Evolutionary conservation across 2,113 vertebrate genomes (phyloP), one percentile per base, ranked within the genome.

Genomic region (Myotis yumanensis): DNA sequence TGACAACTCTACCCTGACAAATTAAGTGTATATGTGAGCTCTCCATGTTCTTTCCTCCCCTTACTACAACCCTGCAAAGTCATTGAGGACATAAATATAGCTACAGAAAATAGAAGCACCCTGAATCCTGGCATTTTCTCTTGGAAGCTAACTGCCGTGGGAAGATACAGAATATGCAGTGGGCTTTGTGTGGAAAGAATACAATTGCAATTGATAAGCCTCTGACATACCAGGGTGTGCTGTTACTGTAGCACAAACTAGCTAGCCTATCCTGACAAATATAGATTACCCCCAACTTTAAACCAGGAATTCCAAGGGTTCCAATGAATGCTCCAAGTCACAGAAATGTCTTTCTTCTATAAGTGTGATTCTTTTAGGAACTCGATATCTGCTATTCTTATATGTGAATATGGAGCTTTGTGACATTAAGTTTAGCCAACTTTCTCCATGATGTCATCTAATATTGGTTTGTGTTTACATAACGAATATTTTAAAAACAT

Each of bases 1-100:
- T 64, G 91, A 72, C n/a, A 35, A 51, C 8, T 32, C 30, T 46
- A 77, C 8, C 51, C 57, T 71, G 23, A 22, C 57, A 30, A 15
- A 30, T 0, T 46, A 15, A 43, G 23, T 48, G 0, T 1, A 43
- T 43, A 4, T n/a, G 4, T 22, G 37, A 81, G 16, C 11, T 40
- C 30, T 79, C 51, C 3, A 2, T 5, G 15, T 0, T 69, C 23
- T 40, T 11, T 69, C 37, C 14, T 73, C 23, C 32, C 14, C 18
- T 20, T 20, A 15, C 0, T 0, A 25, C 18, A 37, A 30, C n/a
- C 11, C 9, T 43, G 11, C 6, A 80, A 37, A 79, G 10, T 59
- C n/a, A 32, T 1, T 0, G 43, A 10, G 52, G 68, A 64, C 15
- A 22, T 11, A 54, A 48, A 12, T 37, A 76, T 9, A 59, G 9